Evolutionary conservation across 2,113 vertebrate genomes (phyloP).

Genomic region (Phocoena sinus): DNA sequence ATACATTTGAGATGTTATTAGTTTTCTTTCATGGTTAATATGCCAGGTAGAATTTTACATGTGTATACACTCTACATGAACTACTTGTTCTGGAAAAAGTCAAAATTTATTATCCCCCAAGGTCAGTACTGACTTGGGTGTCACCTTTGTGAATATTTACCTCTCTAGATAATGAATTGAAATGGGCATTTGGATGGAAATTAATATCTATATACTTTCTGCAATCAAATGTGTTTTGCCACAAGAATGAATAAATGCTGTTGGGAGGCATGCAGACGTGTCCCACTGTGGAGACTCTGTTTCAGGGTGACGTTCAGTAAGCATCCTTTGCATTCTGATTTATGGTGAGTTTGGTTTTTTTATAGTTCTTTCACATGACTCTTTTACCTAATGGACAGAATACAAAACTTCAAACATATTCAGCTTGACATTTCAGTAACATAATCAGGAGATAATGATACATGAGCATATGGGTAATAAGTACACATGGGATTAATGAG

Average conservation of each 20-base stretch:
- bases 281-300: neutral
- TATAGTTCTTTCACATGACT: neutral
- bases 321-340: neutral
- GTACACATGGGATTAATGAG: neutral
- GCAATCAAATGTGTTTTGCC: neutral
- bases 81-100: neutral
- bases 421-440: conserved; percentile 20
- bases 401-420: neutral
- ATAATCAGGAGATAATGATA: neutral
- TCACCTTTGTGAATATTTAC: conserved; percentile 53
- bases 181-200: conserved; percentile 40
- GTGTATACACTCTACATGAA: neutral
- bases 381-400: neutral
- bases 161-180: conserved; percentile 39
- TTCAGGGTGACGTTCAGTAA: accelerated
- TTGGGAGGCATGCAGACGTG: neutral
- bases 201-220: conserved; percentile 44
- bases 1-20: neutral
- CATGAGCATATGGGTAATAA: neutral
- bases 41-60: neutral
- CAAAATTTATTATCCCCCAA: conserved; percentile 35
- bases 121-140: conserved; percentile 44
- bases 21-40: neutral
- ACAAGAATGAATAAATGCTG: neutral
- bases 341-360: neutral